These are phyloP conservation scores for Lepidotrigona ventralis DNA, from an alignment of 1,140 invertebrate genomes.

Conservation along the genomic window DNA sequence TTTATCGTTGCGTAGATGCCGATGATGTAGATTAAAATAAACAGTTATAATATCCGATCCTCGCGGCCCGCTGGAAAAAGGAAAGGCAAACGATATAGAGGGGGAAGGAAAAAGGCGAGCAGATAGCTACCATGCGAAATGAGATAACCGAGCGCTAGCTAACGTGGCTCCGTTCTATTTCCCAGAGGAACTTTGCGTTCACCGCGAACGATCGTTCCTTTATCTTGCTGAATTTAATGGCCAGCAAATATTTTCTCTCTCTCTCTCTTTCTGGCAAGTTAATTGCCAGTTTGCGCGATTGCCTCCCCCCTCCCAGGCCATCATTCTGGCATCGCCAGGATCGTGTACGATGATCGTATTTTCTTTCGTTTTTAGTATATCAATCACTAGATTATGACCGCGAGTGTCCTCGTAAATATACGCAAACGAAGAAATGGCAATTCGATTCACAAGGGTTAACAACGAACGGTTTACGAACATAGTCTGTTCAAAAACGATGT, in stretches of 20 bases:
- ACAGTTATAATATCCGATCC: slow-evolving; percentile 57
- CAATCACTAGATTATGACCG: no score
- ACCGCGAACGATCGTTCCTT: slow-evolving; percentile 39
- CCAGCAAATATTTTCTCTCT: slow-evolving; percentile 3
- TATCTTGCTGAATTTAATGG: slow-evolving; percentile 40
- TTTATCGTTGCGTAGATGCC: slow-evolving; percentile 58
- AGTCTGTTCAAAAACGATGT: no score
- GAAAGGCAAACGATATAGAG: neutral
- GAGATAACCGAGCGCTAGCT: slow-evolving; percentile 38
- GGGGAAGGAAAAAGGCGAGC: slow-evolving; percentile 17
- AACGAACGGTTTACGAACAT: no score
- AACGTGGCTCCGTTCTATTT: slow-evolving; percentile 54
- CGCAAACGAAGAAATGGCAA: neutral
- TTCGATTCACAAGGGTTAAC: no score
- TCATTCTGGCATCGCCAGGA: neutral
- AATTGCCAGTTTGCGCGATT: neutral
- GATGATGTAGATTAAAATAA: slow-evolving; percentile 63
- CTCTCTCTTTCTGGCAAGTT: neutral
- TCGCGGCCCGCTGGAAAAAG: slow-evolving; percentile 3
- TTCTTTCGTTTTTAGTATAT: neutral
- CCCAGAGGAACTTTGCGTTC: slow-evolving; percentile 18
- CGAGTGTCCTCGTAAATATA: no score
- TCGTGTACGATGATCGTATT: neutral
- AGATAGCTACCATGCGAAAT: slow-evolving; percentile 37
- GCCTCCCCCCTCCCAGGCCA: neutral